Percentiles rank a stretch among this genome's conserved stretches.
phyloP scores from a whole-genome alignment of 2,888 invertebrate genomes.

The Schrankia costaestrigalis region DNA sequence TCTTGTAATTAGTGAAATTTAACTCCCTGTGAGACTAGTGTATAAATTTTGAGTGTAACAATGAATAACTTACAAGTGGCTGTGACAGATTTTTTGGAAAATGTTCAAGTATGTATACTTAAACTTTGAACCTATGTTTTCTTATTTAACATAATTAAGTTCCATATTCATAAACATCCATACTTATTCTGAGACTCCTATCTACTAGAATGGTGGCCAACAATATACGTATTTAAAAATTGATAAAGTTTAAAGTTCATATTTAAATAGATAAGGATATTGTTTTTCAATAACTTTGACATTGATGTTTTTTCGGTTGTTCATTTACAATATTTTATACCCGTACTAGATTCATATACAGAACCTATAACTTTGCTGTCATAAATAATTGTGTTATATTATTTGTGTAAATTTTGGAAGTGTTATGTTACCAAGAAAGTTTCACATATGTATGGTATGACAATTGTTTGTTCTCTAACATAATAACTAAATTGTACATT shows the following conservation, averaged over 20 bases:
- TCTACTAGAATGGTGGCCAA: background rate
- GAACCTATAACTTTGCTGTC: background rate
- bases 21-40: conserved; percentile 1
- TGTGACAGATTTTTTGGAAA: conserved; percentile 43
- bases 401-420: background rate
- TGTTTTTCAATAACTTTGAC: no score
- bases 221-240: no score
- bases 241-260: background rate
- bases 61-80: conserved; percentile 54
- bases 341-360: no score
- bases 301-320: no score
- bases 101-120: conserved; percentile 50
- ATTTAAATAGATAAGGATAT: background rate
- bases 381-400: background rate
- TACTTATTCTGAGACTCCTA: background rate
- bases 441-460: conserved; percentile 6
- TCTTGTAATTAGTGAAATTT: background rate
- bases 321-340: no score
- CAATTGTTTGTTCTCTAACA: no score
- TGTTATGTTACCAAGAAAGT: background rate
- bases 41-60: conserved; percentile 44
- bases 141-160: no score
- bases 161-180: background rate
- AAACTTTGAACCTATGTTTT: no score
- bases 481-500: no score